phyloP scores from a whole-genome alignment of 2,113 vertebrate species.

The Gnathonemus echidnorhynchus region DNA sequence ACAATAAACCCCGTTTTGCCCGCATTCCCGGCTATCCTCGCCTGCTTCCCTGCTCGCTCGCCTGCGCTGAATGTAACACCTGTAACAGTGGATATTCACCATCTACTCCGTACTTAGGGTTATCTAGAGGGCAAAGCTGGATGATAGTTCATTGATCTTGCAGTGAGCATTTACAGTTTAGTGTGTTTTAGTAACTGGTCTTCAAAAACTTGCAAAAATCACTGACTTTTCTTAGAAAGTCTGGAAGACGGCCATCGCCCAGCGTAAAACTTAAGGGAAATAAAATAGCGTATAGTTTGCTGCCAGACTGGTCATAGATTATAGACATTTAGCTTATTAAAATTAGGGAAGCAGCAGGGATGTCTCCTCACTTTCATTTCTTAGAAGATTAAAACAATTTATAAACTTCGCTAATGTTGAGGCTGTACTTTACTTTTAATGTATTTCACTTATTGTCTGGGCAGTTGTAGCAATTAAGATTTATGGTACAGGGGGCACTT shows the following conservation, averaged over 20 bases:
- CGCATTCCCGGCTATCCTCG: too few species aligned
- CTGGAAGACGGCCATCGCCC: not conserved
- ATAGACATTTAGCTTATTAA: conserved; percentile 7
- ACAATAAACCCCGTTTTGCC: too few species aligned
- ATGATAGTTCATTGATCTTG: not conserved
- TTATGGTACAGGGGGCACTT: not conserved
- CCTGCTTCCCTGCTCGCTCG: too few species aligned
- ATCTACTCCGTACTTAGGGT: not conserved
- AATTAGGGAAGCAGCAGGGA: not conserved
- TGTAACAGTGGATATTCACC: not conserved
- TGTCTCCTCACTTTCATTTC: not conserved
- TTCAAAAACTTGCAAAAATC: not conserved
- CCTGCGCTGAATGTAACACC: too few species aligned
- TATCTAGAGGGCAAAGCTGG: not conserved
- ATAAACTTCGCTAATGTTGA: not conserved
- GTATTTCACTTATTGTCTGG: not conserved
- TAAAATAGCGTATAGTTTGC: not conserved
- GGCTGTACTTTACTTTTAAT: not conserved
- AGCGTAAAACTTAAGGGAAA: not conserved
- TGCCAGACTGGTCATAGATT: not conserved
- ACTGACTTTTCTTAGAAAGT: not conserved
- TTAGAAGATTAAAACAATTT: conserved; percentile 3
- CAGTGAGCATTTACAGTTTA: not conserved
- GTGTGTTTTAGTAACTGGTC: not conserved
- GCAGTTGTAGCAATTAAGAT: conserved; percentile 6